phyloP scores from a whole-genome alignment of 1,140 invertebrate genomes.

The Linepithema humile region DNA sequence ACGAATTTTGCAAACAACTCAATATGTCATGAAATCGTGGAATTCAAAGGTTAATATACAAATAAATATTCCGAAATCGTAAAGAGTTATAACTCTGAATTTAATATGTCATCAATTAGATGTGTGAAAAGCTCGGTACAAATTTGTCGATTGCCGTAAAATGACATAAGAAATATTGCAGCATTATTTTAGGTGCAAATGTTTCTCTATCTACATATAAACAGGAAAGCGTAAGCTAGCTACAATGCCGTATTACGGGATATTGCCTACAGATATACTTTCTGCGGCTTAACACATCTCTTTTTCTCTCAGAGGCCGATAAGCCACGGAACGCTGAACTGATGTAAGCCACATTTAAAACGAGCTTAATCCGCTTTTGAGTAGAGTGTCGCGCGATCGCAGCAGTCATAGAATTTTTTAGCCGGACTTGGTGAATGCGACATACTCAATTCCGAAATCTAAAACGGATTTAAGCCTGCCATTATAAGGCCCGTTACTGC shows the following conservation, averaged over 20 bases:
- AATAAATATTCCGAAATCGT: not conserved
- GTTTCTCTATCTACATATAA: not conserved
- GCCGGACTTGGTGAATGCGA: not conserved
- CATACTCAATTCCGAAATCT: constrained; percentile 32
- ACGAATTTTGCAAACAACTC: not conserved
- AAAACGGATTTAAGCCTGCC: constrained; percentile 41
- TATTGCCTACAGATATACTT: constrained; percentile 30
- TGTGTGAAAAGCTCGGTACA: not conserved
- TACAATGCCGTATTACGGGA: not conserved
- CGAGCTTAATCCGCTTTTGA: constrained; percentile 52
- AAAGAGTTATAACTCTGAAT: not conserved
- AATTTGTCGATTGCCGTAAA: not conserved
- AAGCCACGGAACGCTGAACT: constrained; percentile 36
- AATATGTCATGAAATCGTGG: too few relatives aligned
- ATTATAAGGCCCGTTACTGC: constrained; percentile 31
- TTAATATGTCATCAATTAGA: not conserved
- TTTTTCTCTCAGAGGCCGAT: constrained; percentile 23
- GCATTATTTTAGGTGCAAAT: not conserved
- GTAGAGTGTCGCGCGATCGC: constrained; percentile 20
- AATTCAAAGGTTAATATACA: too few relatives aligned
- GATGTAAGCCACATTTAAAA: constrained; percentile 51
- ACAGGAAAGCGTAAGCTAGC: not conserved
- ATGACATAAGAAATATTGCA: not conserved
- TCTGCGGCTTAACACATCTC: constrained; percentile 16
- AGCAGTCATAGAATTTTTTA: constrained; percentile 40